Evolutionary conservation across 2,797 vertebrate genomes (phyloP).

Genomic region (Phoebastria nigripes): DNA sequence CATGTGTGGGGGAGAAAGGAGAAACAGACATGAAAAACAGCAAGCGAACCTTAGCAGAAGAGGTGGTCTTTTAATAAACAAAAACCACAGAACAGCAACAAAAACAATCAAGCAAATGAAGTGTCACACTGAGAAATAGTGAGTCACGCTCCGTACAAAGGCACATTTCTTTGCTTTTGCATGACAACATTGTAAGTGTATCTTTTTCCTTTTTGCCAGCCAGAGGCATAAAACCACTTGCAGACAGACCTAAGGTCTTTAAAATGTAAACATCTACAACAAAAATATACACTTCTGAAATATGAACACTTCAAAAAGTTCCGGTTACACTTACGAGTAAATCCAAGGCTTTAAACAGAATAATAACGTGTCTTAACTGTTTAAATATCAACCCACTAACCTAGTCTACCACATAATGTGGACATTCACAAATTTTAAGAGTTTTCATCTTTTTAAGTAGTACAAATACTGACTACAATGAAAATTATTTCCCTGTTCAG

Average conservation of each 20-base stretch:
- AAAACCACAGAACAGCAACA: not conserved
- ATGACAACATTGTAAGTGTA: conserved; percentile 43
- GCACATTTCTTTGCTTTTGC: conserved; percentile 51
- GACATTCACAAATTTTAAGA: not conserved
- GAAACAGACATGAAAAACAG: not conserved
- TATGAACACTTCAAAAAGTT: conserved; percentile 28
- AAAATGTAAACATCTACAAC: conserved; percentile 40
- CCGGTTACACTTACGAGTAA: conserved; percentile 24
- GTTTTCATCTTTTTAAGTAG: not conserved
- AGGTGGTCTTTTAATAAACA: conserved; percentile 15
- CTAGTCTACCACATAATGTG: not conserved
- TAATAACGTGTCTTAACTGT: not conserved
- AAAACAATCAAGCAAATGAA: conserved; percentile 33
- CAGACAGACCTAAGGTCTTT: conserved; percentile 22
- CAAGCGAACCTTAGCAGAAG: not conserved
- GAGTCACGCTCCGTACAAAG: conserved; percentile 43
- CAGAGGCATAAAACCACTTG: conserved; percentile 43
- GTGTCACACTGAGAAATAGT: conserved; percentile 27
- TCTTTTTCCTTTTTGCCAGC: conserved; percentile 61
- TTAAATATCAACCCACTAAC: not conserved
- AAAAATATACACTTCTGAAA: conserved; percentile 35
- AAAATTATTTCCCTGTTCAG: not conserved
- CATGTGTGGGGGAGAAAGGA: not conserved
- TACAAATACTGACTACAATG: not conserved
- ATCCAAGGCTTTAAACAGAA: not conserved